A percentile compares a stretch with the other conserved stretches of the same genome.
Conservation (phyloP, 2,797 vertebrate species). For the Phataginus tetradactyla region DNA sequence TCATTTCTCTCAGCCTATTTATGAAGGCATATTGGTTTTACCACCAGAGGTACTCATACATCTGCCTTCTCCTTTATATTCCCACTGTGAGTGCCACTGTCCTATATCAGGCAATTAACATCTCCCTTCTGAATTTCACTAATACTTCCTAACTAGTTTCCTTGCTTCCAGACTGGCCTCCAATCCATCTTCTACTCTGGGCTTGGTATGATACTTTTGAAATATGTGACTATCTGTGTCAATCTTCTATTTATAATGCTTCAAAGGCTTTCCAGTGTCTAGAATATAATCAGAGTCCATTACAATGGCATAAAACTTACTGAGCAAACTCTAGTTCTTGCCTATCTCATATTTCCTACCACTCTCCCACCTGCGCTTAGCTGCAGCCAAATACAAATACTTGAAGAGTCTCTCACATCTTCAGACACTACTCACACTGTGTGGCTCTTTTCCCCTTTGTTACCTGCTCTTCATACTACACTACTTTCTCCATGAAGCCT, state of each 20-base stretch:
- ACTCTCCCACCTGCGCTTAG: background rate
- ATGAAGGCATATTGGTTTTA: background rate
- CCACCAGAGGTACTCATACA: background rate
- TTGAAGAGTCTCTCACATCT: background rate
- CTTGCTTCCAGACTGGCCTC: background rate
- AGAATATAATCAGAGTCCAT: slow-evolving; percentile 1
- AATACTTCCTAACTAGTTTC: slow-evolving; percentile 20
- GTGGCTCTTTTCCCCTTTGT: background rate
- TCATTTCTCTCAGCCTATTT: background rate
- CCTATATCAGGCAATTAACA: background rate
- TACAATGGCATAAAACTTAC: background rate
- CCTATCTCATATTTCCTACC: background rate
- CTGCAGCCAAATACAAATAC: background rate
- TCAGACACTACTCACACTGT: background rate
- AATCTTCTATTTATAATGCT: background rate
- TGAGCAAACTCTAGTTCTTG: background rate
- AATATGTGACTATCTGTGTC: background rate
- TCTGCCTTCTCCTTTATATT: background rate
- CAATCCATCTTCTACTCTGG: background rate
- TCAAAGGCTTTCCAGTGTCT: background rate
- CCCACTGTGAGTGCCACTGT: background rate
- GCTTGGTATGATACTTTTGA: background rate
- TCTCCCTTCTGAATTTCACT: background rate
- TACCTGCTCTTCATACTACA: background rate
- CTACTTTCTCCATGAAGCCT: background rate